Conservation (phyloP, 2,113 vertebrate species). For the Oncorhynchus kisutch region DNA sequence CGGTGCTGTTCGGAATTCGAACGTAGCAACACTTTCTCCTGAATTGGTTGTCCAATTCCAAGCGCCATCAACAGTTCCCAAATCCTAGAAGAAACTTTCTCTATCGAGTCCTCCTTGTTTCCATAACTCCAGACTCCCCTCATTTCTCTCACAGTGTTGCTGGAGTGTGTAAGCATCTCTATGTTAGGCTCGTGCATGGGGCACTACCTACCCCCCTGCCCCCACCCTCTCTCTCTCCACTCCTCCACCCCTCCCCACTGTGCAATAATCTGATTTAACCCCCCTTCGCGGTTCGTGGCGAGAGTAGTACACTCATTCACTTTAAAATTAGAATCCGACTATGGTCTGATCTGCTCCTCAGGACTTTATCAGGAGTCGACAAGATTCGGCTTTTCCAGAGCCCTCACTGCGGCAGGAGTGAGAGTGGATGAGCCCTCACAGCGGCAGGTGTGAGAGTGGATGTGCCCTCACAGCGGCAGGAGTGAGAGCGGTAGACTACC, state of each 20-base stretch:
- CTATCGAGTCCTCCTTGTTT: neutral
- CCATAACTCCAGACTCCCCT: neutral
- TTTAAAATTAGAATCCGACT: neutral
- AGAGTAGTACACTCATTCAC: neutral
- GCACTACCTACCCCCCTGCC: conserved; percentile 38
- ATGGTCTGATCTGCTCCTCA: too few species aligned
- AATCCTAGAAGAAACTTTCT: neutral
- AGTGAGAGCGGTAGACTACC: too few species aligned
- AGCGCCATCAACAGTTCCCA: neutral
- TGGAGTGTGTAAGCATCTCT: conserved; percentile 45
- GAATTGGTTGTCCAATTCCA: neutral
- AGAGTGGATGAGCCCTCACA: too few species aligned
- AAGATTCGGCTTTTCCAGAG: too few species aligned
- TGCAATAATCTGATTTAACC: conserved; percentile 55
- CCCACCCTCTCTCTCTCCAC: conserved; percentile 6
- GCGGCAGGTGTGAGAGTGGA: too few species aligned
- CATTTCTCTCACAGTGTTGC: conserved; percentile 14
- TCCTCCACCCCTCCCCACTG: conserved; percentile 10
- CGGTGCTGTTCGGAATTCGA: conserved; percentile 7
- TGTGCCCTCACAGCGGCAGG: too few species aligned
- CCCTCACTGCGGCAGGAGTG: too few species aligned
- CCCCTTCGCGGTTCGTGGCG: conserved; percentile 29
- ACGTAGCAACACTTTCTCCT: neutral
- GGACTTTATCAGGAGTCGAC: too few species aligned
- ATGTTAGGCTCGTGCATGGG: conserved; percentile 23